Conservation (phyloP, 1,140 invertebrate genomes). For the Camponotus floridanus region DNA sequence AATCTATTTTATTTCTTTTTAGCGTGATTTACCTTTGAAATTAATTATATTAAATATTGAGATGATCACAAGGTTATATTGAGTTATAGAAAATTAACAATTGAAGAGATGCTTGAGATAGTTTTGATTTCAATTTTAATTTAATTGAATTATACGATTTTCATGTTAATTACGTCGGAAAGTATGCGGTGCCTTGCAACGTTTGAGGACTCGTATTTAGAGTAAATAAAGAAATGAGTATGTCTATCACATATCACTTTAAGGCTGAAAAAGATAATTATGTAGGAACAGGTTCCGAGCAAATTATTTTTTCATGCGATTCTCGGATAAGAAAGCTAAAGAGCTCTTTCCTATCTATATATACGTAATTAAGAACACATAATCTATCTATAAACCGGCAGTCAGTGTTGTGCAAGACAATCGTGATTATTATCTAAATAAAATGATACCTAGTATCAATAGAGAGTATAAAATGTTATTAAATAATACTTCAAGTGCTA, state of each 20-base stretch:
- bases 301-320: constrained; percentile 65
- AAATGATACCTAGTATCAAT: constrained; percentile 21
- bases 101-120: not conserved
- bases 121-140: not conserved
- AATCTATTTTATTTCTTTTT: constrained; percentile 45
- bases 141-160: constrained; percentile 9
- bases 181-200: constrained; percentile 61
- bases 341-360: constrained; percentile 27
- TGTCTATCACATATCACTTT: constrained; percentile 74
- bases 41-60: constrained; percentile 11
- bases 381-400: constrained; percentile 20
- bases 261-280: constrained; percentile 69
- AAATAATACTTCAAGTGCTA: not conserved
- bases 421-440: constrained; percentile 45
- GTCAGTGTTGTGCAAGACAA: constrained; percentile 60
- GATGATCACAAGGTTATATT: not conserved
- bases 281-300: constrained; percentile 5
- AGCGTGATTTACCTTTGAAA: constrained; percentile 35
- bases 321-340: constrained; percentile 5
- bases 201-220: constrained; percentile 34
- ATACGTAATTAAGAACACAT: constrained; percentile 16
- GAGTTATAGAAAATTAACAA: not conserved
- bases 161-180: constrained; percentile 22
- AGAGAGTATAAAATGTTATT: constrained; percentile 25
- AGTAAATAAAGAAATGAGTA: constrained; percentile 35